Conservation (phyloP, 1,140 invertebrate species). For the Drosophila varians region DNA sequence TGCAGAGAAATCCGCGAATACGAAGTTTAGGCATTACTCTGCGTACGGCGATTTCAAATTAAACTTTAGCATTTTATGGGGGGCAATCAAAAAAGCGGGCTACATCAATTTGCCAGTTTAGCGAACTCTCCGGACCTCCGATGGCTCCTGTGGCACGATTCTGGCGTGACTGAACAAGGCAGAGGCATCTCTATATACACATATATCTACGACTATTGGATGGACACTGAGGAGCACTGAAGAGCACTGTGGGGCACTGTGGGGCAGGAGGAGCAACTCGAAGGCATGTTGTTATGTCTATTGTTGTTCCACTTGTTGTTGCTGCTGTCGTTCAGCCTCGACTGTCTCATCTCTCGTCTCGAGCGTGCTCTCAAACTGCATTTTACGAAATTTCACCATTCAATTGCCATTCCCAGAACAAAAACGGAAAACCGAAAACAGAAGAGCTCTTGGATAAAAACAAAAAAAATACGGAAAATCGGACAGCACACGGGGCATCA, state of each 20-base stretch:
- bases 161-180: constrained; percentile 13
- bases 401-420: constrained; percentile 68
- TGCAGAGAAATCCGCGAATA: background rate
- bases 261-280: constrained; percentile 5
- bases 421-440: constrained; percentile 13
- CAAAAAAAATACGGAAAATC: constrained; percentile 22
- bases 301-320: constrained; percentile 45
- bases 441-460: background rate
- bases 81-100: constrained; percentile 16
- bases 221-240: constrained; percentile 1
- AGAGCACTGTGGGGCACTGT: no score
- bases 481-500: constrained; percentile 1
- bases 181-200: constrained; percentile 48
- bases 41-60: constrained; percentile 22
- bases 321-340: constrained; percentile 30
- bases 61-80: constrained; percentile 30
- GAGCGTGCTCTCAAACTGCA: constrained; percentile 75
- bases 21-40: constrained; percentile 12
- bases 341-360: constrained; percentile 54
- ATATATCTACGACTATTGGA: background rate
- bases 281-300: constrained; percentile 66
- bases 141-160: constrained; percentile 20
- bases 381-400: constrained; percentile 77
- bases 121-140: constrained; percentile 8
- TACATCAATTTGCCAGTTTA: constrained; percentile 28